Evolutionary conservation across 2,113 vertebrate species (phyloP).

Genomic region (Eublepharis macularius): DNA sequence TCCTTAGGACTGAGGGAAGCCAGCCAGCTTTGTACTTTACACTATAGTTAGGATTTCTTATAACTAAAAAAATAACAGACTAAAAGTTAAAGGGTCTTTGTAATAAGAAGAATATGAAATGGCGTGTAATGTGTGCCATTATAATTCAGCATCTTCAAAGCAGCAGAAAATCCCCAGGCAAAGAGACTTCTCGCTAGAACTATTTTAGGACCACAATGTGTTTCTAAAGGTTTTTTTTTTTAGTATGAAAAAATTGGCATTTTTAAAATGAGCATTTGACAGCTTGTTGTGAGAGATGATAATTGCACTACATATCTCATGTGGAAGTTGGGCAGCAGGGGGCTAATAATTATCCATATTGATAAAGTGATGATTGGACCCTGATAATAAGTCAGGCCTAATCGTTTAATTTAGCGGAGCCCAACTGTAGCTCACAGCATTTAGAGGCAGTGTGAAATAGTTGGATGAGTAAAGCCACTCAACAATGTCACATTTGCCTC

Average conservation of each 20-base stretch:
- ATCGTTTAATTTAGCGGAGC: conserved; percentile 15
- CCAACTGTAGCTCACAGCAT: conserved; percentile 4
- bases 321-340: conserved; percentile 9
- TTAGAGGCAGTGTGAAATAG: not conserved
- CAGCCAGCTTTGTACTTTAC: not conserved
- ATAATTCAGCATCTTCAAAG: not conserved
- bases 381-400: conserved; percentile 7
- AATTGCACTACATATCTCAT: conserved; percentile 2
- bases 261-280: conserved; percentile 2
- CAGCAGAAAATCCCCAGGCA: not conserved
- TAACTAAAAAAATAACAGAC: not conserved
- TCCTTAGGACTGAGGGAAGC: not conserved
- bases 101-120: not conserved
- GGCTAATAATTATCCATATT: conserved; percentile 11
- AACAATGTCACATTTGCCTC: not conserved
- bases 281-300: conserved; percentile 10
- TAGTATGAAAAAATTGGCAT: not conserved
- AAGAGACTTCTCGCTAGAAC: not conserved
- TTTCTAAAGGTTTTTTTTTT: not conserved
- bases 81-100: not conserved
- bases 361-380: not conserved
- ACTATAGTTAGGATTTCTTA: not conserved
- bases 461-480: conserved; percentile 5
- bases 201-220: not conserved
- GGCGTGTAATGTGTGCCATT: not conserved